Evolutionary conservation across 2,888 invertebrate species (phyloP).

Genomic region (Neocrepidodera transversa): DNA sequence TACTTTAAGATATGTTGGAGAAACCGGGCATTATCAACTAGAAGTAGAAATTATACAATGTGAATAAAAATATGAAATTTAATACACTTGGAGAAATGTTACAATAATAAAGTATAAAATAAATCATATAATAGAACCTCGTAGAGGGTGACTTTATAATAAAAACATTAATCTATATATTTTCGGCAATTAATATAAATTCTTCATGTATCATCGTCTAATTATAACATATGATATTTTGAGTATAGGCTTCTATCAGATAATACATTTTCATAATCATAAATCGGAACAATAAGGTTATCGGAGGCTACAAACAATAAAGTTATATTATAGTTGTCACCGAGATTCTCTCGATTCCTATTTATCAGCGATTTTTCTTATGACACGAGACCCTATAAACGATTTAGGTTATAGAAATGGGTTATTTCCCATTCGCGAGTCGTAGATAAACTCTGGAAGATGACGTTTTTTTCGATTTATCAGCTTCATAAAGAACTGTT

Average conservation of each 20-base stretch:
- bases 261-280: slow-evolving; percentile 43
- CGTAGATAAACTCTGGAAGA: slow-evolving; percentile 21
- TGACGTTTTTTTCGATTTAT: slow-evolving; percentile 20
- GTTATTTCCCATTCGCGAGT: slow-evolving; percentile 23
- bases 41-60: too few relatives aligned
- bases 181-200: slow-evolving; percentile 2
- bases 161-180: slow-evolving; percentile 5
- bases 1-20: too few relatives aligned
- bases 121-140: too few relatives aligned
- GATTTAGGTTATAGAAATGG: slow-evolving; percentile 23
- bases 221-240: slow-evolving; percentile 1
- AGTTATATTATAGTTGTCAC: slow-evolving; percentile 44
- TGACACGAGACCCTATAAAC: slow-evolving; percentile 14
- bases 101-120: too few relatives aligned
- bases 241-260: slow-evolving; percentile 5
- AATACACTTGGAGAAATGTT: too few relatives aligned
- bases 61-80: too few relatives aligned
- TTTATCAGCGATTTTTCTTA: slow-evolving; percentile 24
- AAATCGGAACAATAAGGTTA: slow-evolving; percentile 36
- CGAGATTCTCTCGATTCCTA: slow-evolving; percentile 40
- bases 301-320: slow-evolving; percentile 44
- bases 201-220: not conserved
- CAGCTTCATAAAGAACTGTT: slow-evolving; percentile 21
- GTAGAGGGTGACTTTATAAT: too few relatives aligned
- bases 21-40: too few relatives aligned